Evolutionary conservation across 2,888 invertebrate genomes (phyloP).

Genomic region (Linnaemya tessellans): DNA sequence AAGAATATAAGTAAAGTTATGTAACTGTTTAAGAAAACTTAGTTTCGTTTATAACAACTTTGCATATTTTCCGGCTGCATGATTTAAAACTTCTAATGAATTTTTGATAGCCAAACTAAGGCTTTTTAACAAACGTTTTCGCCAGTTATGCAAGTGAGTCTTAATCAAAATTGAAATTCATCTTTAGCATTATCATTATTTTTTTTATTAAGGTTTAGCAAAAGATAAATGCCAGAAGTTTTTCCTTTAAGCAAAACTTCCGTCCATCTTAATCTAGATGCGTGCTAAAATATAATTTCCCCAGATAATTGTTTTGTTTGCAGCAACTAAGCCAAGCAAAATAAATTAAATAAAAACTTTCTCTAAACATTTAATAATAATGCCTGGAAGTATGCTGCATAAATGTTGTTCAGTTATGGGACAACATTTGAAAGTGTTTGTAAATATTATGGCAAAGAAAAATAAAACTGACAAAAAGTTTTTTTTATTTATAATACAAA

Average conservation of each 20-base stretch:
- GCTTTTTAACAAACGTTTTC: not conserved
- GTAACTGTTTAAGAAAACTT: not conserved
- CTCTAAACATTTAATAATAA: constrained; percentile 46
- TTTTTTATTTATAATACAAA: too few relatives aligned
- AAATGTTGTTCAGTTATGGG: constrained; percentile 15
- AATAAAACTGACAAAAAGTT: constrained; percentile 24
- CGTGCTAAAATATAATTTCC: constrained; percentile 81
- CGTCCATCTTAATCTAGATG: constrained; percentile 67
- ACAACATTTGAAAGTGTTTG: constrained; percentile 20
- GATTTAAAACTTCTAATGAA: not conserved
- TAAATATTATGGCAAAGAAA: not conserved
- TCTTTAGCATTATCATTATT: constrained; percentile 1
- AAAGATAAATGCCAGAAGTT: constrained; percentile 27
- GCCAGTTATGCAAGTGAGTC: constrained; percentile 2
- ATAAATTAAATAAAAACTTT: constrained; percentile 61
- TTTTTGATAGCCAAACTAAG: not conserved
- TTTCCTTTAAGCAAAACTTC: constrained; percentile 32
- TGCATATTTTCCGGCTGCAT: constrained; percentile 5
- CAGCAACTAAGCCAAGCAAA: constrained; percentile 36
- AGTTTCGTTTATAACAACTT: not conserved
- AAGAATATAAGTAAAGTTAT: not conserved
- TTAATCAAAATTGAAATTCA: constrained; percentile 27
- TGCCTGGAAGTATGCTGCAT: constrained; percentile 30
- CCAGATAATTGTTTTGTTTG: constrained; percentile 78
- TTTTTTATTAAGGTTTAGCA: constrained; percentile 19